A percentile compares a stretch with the other conserved stretches of the same genome.
These are phyloP conservation scores for Ochotona curzoniae DNA, from an alignment of 2,113 vertebrate species.

Conservation along the genomic window DNA sequence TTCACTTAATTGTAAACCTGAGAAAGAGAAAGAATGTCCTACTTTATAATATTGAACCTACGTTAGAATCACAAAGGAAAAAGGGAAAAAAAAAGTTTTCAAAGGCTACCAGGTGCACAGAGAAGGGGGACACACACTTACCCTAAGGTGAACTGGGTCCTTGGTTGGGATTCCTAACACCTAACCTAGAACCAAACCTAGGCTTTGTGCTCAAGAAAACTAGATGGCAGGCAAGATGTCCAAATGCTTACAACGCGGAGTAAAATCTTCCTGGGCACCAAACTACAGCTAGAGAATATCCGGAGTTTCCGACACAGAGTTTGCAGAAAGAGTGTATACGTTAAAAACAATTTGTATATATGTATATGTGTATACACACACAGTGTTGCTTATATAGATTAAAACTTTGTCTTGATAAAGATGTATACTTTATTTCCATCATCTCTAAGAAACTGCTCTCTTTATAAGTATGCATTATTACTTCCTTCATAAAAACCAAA, in stretches of 20 bases:
- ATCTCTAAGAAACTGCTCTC: neutral
- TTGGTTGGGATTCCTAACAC: neutral
- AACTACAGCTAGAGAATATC: constrained; percentile 3
- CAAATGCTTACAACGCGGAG: neutral
- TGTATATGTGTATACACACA: neutral
- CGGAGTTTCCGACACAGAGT: neutral
- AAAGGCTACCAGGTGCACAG: neutral
- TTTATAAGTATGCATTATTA: neutral
- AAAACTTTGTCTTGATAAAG: neutral
- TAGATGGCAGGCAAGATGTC: neutral
- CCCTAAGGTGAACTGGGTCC: neutral
- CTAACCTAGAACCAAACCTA: neutral
- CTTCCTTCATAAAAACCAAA: neutral
- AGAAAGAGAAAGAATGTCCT: neutral
- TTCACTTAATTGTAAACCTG: neutral
- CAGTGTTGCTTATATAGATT: neutral
- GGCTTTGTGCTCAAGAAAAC: neutral
- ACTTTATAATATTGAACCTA: neutral
- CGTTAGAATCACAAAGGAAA: neutral
- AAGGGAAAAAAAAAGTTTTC: neutral
- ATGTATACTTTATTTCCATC: neutral
- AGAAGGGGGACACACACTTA: neutral
- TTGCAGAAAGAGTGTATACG: neutral
- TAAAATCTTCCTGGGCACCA: neutral
- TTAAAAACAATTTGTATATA: neutral